Conservation (phyloP, 2,888 invertebrate species). For the Ashinkailepas kermadecensis region DNA sequence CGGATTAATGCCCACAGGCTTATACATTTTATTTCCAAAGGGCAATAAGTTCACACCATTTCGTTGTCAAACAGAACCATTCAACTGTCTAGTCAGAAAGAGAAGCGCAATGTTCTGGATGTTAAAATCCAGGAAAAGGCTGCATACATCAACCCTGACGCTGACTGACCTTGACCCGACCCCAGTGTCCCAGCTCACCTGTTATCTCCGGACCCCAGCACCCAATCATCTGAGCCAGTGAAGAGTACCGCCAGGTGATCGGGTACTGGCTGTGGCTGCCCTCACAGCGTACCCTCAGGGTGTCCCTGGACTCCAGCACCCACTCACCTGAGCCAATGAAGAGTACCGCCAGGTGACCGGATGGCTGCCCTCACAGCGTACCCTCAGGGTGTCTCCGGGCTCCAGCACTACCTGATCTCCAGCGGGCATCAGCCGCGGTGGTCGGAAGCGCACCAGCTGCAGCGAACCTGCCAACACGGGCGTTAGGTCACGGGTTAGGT, state of each 20-base stretch:
- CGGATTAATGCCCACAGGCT: no score
- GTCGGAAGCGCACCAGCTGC: neutral
- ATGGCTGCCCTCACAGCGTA: neutral
- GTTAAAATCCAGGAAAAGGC: no score
- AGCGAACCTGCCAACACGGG: neutral
- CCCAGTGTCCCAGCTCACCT: no score
- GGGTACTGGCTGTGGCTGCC: no score
- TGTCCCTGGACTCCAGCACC: neutral
- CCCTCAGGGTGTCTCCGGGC: neutral
- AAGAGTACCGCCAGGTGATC: neutral
- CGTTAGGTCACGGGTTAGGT: no score
- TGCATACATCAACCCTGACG: no score
- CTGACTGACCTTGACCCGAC: no score
- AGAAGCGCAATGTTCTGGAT: no score
- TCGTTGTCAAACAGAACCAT: no score
- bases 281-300: neutral
- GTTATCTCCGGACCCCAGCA: neutral
- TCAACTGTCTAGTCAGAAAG: no score
- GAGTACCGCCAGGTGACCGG: neutral
- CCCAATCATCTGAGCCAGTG: neutral
- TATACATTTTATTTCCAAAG: no score
- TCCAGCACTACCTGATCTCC: neutral
- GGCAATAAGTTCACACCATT: no score
- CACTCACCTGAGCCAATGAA: neutral
- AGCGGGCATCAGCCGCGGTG: neutral